Conservation (phyloP, 2,888 invertebrate genomes). For the Thera obeliscata region DNA sequence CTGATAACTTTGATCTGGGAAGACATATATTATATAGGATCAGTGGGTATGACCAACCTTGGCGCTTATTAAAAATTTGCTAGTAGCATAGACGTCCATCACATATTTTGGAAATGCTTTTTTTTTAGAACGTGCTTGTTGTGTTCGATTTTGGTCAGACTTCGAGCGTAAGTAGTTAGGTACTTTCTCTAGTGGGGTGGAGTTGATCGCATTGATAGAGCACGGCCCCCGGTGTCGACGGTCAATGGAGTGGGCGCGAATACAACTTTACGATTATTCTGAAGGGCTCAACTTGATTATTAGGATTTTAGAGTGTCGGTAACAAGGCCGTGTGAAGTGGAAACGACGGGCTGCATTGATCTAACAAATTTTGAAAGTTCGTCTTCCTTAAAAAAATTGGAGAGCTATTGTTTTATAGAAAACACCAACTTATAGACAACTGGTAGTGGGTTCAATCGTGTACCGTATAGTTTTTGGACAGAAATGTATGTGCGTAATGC, state of each 20-base stretch:
- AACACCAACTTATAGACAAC: not conserved
- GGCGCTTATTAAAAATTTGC: too few species aligned
- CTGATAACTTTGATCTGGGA: too few species aligned
- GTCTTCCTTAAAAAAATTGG: not conserved
- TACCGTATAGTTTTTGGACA: too few species aligned
- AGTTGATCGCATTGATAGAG: conserved; percentile 49
- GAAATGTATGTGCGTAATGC: too few species aligned
- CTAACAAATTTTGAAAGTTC: conserved; percentile 9
- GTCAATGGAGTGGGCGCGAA: conserved; percentile 37
- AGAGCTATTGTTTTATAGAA: not conserved
- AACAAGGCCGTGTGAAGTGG: conserved; percentile 30
- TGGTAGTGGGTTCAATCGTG: too few species aligned
- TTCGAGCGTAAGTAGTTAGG: conserved; percentile 1
- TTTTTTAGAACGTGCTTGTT: too few species aligned
- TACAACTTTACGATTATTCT: conserved; percentile 38
- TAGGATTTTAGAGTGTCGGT: conserved; percentile 27
- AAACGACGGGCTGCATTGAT: conserved; percentile 6
- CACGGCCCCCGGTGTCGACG: conserved; percentile 43
- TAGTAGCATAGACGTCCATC: too few species aligned
- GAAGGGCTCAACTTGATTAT: conserved; percentile 35
- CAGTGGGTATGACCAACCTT: too few species aligned
- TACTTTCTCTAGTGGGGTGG: conserved; percentile 21
- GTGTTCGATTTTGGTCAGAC: not conserved
- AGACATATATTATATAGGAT: too few species aligned
- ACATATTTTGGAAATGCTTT: too few species aligned